Percentiles rank a stretch among this genome's conserved stretches.
phyloP scores from a whole-genome alignment of 2,797 vertebrate genomes.

The Oryzias dopingdopingensis region DNA sequence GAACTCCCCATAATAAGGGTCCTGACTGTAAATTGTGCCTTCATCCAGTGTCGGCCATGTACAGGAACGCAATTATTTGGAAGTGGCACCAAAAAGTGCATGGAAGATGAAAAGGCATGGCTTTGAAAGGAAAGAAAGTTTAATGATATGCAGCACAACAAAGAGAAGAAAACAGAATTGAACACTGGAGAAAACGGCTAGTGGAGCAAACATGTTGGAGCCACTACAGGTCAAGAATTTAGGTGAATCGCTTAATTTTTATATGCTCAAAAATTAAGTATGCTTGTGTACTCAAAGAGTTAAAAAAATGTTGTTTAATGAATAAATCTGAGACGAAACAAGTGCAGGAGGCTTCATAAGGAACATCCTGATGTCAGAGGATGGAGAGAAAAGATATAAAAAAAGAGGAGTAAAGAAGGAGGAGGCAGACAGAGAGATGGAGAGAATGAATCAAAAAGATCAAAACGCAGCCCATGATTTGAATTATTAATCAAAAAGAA shows the following conservation, averaged over 20 bases:
- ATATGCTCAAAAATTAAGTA: background rate
- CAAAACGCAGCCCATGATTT: conserved; percentile 15
- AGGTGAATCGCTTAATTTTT: conserved; percentile 12
- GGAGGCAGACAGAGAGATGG: background rate
- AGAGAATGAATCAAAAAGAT: conserved; percentile 13
- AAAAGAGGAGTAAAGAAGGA: conserved; percentile 1
- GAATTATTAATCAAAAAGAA: conserved; percentile 25
- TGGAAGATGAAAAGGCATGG: conserved; percentile 40
- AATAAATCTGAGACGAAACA: conserved; percentile 37
- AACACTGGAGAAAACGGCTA: conserved; percentile 27
- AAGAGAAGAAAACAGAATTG: conserved; percentile 40
- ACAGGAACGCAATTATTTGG: conserved; percentile 49
- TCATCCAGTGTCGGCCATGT: conserved; percentile 5
- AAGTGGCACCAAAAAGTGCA: conserved; percentile 28
- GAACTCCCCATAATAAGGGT: background rate
- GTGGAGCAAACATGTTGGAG: conserved; percentile 8
- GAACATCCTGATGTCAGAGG: conserved; percentile 23
- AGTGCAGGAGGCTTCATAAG: conserved; percentile 33
- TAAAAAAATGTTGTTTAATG: conserved; percentile 13
- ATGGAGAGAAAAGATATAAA: background rate
- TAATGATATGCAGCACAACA: conserved; percentile 64
- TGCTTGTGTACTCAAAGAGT: background rate
- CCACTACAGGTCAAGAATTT: conserved; percentile 5
- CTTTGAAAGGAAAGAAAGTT: conserved; percentile 50
- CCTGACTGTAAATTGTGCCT: conserved; percentile 8